Conservation (phyloP, 2,113 vertebrate species). For the Balaenoptera acutorostrata region DNA sequence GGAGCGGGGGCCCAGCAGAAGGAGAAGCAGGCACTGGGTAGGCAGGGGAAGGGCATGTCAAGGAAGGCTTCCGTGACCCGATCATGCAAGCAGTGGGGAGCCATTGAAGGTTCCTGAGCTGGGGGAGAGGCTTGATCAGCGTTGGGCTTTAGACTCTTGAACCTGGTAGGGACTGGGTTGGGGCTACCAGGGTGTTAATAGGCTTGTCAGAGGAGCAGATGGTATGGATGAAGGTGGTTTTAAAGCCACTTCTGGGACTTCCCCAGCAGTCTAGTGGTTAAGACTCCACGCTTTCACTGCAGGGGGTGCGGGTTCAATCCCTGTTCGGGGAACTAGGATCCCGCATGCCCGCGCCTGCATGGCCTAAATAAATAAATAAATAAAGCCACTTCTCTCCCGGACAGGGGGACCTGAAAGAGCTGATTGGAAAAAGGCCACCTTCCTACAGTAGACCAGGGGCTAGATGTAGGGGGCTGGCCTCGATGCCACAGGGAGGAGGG, state of each 20-base stretch:
- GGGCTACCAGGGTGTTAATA: background rate
- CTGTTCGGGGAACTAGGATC: too few species aligned
- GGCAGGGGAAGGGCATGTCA: background rate
- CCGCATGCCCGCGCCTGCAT: too few species aligned
- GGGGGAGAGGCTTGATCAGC: background rate
- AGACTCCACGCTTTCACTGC: too few species aligned
- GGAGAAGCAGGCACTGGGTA: background rate
- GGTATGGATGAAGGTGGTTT: background rate
- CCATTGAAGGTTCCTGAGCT: background rate
- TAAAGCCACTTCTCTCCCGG: background rate
- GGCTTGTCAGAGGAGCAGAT: background rate
- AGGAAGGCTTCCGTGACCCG: background rate
- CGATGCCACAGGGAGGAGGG: background rate
- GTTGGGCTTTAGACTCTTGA: background rate
- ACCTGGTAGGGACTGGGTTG: background rate
- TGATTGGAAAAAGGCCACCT: background rate
- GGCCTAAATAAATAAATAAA: too few species aligned
- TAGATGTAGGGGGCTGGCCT: background rate
- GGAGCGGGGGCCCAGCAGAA: background rate
- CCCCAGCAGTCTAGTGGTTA: too few species aligned
- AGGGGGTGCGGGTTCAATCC: too few species aligned
- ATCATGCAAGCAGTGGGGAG: background rate
- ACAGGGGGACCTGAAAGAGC: background rate
- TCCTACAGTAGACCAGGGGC: background rate
- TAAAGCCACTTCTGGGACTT: too few species aligned